A percentile compares a stretch with the other conserved stretches of the same genome.
Evolutionary conservation across 2,888 invertebrate species (phyloP).

Genomic region (Xanthia icteritia): DNA sequence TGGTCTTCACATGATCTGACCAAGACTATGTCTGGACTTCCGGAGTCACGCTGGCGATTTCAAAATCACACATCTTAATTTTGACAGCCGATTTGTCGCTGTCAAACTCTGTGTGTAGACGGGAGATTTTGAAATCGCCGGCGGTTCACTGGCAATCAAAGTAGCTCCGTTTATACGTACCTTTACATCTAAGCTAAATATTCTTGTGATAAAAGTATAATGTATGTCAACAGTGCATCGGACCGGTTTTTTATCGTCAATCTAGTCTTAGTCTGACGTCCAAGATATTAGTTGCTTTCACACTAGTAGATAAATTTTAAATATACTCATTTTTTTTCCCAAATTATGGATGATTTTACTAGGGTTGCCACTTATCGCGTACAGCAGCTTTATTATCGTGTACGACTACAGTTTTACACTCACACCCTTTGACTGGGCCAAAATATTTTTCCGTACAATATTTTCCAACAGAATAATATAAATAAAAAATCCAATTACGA

Average conservation of each 20-base stretch:
- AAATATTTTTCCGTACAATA: not conserved
- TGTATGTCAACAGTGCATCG: not conserved
- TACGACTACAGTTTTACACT: not conserved
- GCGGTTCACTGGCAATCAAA: not conserved
- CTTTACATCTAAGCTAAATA: not conserved
- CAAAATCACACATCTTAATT: not conserved
- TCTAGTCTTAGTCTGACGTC: not conserved
- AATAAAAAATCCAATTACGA: conserved; percentile 41
- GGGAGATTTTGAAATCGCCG: not conserved
- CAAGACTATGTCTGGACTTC: too few relatives aligned
- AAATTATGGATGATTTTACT: not conserved
- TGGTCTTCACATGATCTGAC: too few relatives aligned
- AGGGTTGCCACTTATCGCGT: not conserved
- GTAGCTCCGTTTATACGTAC: not conserved
- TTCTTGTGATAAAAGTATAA: not conserved
- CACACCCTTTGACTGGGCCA: not conserved
- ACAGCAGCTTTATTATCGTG: not conserved
- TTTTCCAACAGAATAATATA: not conserved
- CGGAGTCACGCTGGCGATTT: too few relatives aligned
- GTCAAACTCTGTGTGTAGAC: not conserved
- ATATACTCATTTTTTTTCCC: not conserved
- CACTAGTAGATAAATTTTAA: too few relatives aligned
- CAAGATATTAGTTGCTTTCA: not conserved
- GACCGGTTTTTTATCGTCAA: not conserved
- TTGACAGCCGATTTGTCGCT: not conserved